Conservation (phyloP, 2,888 invertebrate genomes). For the Dryocosmus kuriphilus region DNA sequence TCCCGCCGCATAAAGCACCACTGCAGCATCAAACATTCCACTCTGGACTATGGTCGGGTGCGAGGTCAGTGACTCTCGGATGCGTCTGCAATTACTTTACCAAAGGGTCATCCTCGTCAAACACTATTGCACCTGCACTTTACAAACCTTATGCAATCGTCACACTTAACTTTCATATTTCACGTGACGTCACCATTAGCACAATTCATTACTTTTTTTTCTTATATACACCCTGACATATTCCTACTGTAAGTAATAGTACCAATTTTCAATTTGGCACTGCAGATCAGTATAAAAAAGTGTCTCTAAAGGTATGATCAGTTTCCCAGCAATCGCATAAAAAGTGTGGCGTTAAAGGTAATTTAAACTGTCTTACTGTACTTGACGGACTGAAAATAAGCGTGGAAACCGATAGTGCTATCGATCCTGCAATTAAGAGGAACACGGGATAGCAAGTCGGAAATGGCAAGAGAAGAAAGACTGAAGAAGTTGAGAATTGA, state of each 20-base stretch:
- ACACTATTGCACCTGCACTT: conserved; percentile 59
- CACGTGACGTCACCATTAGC: conserved; percentile 47
- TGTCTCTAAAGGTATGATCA: background rate
- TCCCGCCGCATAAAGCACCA: conserved; percentile 74
- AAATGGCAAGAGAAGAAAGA: conserved; percentile 13
- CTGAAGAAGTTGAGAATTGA: background rate
- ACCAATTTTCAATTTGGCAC: background rate
- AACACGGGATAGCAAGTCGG: background rate
- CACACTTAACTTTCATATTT: conserved; percentile 55
- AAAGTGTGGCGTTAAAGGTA: background rate
- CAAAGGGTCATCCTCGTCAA: conserved; percentile 53
- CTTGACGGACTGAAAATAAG: conserved; percentile 9
- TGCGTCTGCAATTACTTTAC: conserved; percentile 53
- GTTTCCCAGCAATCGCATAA: background rate
- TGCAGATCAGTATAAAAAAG: background rate
- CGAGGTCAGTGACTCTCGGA: conserved; percentile 71
- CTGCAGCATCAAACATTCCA: conserved; percentile 76
- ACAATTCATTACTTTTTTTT: background rate
- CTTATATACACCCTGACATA: background rate
- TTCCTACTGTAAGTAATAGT: too few relatives aligned
- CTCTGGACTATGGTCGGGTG: conserved; percentile 66
- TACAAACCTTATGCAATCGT: conserved; percentile 57
- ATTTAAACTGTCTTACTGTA: background rate
- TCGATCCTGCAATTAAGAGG: conserved; percentile 15
- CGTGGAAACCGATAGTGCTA: conserved; percentile 9